These are phyloP conservation scores for Prionailurus viverrinus DNA, from an alignment of 2,113 vertebrate genomes.

Conservation along the genomic window DNA sequence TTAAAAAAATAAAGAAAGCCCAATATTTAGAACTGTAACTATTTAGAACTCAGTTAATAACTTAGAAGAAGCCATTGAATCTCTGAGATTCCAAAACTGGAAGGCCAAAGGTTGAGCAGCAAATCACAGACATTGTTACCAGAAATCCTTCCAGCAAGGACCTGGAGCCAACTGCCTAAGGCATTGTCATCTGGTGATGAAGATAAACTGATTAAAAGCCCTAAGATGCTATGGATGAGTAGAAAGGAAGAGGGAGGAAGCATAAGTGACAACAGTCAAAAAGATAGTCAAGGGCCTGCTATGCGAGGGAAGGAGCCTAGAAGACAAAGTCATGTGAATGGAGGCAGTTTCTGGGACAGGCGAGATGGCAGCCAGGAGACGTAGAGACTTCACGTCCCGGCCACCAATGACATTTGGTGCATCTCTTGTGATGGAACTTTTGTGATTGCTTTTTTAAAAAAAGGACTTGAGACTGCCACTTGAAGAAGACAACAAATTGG, in stretches of 20 bases:
- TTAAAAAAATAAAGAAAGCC: no score
- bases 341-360: not conserved
- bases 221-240: not conserved
- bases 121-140: not conserved
- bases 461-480: not conserved
- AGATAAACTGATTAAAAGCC: not conserved
- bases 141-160: not conserved
- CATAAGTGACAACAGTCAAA: not conserved
- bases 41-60: not conserved
- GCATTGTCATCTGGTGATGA: not conserved
- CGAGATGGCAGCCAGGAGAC: fast-evolving
- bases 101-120: not conserved
- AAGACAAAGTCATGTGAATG: not conserved
- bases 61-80: not conserved
- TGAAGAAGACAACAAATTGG: not conserved
- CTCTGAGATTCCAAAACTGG: not conserved
- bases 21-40: no score
- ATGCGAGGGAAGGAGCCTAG: no score
- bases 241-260: not conserved
- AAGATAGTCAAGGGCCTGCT: not conserved
- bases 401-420: not conserved
- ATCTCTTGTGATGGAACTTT: not conserved
- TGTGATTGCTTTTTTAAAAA: not conserved
- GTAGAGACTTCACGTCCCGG: not conserved
- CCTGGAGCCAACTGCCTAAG: not conserved